These are phyloP conservation scores for Paelopatides confundens DNA, from an alignment of 53 echinoderm and acorn worm genomes.

Conservation along the genomic window DNA sequence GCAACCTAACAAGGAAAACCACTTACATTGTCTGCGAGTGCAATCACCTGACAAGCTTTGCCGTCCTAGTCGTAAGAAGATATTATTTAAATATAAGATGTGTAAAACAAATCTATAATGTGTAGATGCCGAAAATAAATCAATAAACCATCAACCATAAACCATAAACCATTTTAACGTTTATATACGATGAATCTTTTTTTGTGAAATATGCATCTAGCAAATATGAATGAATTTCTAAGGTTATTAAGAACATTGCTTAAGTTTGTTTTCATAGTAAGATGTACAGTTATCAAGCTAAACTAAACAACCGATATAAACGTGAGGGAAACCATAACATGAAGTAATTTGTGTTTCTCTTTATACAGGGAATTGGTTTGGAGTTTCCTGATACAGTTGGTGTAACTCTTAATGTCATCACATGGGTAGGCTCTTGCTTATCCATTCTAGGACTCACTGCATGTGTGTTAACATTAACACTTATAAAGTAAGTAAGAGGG, in stretches of 20 bases:
- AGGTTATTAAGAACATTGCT: too few relatives aligned
- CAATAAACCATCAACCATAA: too few relatives aligned
- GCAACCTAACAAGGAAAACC: not conserved
- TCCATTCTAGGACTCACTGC: not conserved
- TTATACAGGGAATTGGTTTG: not conserved
- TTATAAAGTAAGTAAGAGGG: constrained; percentile 1
- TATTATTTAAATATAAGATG: not conserved
- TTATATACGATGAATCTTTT: too few relatives aligned
- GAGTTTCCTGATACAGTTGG: not conserved
- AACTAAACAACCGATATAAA: too few relatives aligned
- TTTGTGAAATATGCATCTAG: too few relatives aligned
- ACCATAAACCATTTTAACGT: too few relatives aligned
- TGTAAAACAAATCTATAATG: not conserved
- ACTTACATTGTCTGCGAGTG: not conserved
- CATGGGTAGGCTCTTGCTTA: not conserved
- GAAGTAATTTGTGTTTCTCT: not conserved
- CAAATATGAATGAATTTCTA: too few relatives aligned
- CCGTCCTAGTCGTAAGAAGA: not conserved
- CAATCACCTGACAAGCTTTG: constrained; percentile 7
- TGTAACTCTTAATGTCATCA: not conserved
- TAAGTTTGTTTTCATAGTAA: too few relatives aligned
- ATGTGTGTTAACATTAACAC: not conserved
- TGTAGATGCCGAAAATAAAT: too few relatives aligned
- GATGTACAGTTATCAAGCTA: too few relatives aligned
- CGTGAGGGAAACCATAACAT: too few relatives aligned